These are phyloP conservation scores for Grammomys dolichurus DNA, from an alignment of 2,113 vertebrate genomes.

Conservation along the genomic window DNA sequence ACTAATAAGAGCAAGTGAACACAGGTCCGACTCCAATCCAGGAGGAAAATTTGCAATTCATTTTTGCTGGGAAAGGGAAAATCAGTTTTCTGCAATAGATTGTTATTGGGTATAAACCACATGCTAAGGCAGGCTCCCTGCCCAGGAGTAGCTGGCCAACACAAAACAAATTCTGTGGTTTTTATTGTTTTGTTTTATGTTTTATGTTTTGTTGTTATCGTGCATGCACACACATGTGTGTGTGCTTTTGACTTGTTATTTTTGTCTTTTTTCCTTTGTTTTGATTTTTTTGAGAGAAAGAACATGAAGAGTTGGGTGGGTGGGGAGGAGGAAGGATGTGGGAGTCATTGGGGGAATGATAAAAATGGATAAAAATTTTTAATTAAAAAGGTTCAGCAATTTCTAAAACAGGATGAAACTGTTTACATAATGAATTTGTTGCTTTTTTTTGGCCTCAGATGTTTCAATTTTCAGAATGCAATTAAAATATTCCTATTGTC, in stretches of 20 bases:
- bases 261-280: neutral
- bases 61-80: neutral
- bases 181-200: neutral
- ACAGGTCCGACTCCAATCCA: neutral
- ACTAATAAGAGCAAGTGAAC: neutral
- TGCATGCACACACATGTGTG: neutral
- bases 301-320: neutral
- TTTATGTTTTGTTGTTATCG: neutral
- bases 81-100: neutral
- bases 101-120: neutral
- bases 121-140: neutral
- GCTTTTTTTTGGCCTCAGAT: neutral
- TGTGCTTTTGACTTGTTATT: neutral
- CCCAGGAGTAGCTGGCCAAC: neutral
- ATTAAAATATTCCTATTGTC: conserved; percentile 1
- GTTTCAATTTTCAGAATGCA: neutral
- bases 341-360: neutral
- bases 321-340: neutral
- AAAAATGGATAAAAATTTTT: neutral
- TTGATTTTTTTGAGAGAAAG: neutral
- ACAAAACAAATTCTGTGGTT: neutral
- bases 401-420: neutral
- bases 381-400: too few relatives aligned
- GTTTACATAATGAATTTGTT: neutral
- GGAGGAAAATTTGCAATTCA: neutral